Evolutionary conservation across 1,140 invertebrate species (phyloP), one percentile per base, ranked within the genome.

Genomic region (Asobara japonica): DNA sequence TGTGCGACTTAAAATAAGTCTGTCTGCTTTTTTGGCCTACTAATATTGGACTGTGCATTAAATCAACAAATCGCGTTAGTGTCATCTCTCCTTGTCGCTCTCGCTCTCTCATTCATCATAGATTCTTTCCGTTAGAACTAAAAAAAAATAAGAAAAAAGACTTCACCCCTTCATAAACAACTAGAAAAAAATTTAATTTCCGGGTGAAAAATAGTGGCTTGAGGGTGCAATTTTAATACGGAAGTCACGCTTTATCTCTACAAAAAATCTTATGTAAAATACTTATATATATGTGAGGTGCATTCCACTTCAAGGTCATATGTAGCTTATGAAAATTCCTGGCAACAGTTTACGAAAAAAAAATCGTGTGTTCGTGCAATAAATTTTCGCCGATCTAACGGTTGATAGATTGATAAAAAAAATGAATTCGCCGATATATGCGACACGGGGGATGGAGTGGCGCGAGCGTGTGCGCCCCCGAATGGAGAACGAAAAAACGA

Each of bases 381-480:
- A n/a, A n/a, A n/a, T n/a, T n/a, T n/a, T n/a, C n/a, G n/a, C n/a
- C n/a, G n/a, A n/a, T n/a, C n/a, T n/a, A n/a, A n/a, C n/a, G n/a
- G 13, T 22, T 30, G 66, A 31, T 27, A 69, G 13, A 56, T 45
- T 16, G 25, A 56, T 18, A 27, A 68, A 22, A 41, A 31, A 68
- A 48, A 27, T 45, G 31, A 25, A 30, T 16, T 51, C 13, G 13
- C 38, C 2, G 13, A 36, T 18, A 33, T 31, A 10, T 36, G 62
- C n/a, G 62, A 71, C 51, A 64, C 36, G 66, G 72, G 67, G 72
- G 61, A 69, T 36, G 72, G 72, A 73, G 72, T 73, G 72, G 72
- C 66, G 72, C 72, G 72, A 60, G 72, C 51, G 72, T 65, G 72
- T 73, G 72, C 61, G 65, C 48, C 41, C 70, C 64, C 66, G 45